A percentile compares a stretch with the other conserved stretches of the same genome.
phyloP scores from a whole-genome alignment of 92 coral and sea anemone species.

The Palythoa grandis region DNA sequence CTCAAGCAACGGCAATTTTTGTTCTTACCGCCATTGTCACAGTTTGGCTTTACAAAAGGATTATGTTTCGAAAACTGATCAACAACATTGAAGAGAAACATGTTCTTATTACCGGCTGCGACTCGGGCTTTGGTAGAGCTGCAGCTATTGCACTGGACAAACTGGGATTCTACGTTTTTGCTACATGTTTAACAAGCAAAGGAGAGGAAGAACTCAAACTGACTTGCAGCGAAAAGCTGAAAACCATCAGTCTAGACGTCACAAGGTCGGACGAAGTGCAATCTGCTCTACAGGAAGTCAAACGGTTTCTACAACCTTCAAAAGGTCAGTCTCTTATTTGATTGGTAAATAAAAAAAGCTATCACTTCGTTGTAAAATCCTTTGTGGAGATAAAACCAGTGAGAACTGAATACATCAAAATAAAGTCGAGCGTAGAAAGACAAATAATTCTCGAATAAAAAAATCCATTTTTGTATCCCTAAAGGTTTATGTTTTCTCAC shows the following conservation, averaged over 20 bases:
- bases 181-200: conserved; percentile 83
- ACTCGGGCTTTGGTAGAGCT: conserved; percentile 84
- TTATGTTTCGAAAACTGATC: conserved; percentile 7
- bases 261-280: conserved; percentile 67
- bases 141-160: conserved; percentile 77
- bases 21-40: conserved; percentile 1
- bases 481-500: too few relatives aligned
- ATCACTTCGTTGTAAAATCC: not conserved
- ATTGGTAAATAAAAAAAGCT: not conserved
- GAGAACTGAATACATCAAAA: not conserved
- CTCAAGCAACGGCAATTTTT: not conserved
- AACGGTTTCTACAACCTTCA: conserved; percentile 47
- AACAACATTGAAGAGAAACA: conserved; percentile 47
- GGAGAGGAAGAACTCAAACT: conserved; percentile 60
- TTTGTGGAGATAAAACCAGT: not conserved
- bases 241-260: conserved; percentile 72
- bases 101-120: conserved; percentile 90
- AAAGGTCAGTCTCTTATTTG: conserved; percentile 48
- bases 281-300: conserved; percentile 55
- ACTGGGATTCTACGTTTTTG: conserved; percentile 86
- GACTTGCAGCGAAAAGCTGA: conserved; percentile 65
- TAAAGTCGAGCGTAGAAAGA: too few relatives aligned
- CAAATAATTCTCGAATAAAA: too few relatives aligned
- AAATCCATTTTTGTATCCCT: too few relatives aligned
- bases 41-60: conserved; percentile 36